Conservation (phyloP, 2,113 vertebrate species). For the Heterochromis multidens region DNA sequence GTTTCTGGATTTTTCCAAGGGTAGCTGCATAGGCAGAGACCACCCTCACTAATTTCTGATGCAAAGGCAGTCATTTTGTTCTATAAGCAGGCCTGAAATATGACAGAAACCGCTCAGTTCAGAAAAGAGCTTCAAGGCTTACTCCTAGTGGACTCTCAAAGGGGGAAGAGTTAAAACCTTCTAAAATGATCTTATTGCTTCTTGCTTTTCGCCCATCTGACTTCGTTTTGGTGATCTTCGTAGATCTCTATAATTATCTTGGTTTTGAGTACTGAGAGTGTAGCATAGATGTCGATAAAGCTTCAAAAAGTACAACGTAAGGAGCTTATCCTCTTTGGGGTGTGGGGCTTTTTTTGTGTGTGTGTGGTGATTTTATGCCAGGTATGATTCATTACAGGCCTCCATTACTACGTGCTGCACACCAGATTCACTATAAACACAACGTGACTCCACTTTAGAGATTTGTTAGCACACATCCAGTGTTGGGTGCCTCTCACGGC, state of each 20-base stretch:
- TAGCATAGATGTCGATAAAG: neutral
- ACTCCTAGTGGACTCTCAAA: too few species aligned
- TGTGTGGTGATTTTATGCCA: too few species aligned
- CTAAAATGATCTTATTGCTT: neutral
- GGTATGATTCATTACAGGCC: neutral
- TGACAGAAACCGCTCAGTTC: too few species aligned
- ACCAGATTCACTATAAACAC: slow-evolving; percentile 1
- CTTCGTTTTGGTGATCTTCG: neutral
- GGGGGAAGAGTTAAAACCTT: too few species aligned
- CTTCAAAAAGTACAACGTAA: neutral
- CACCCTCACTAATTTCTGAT: too few species aligned
- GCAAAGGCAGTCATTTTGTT: too few species aligned
- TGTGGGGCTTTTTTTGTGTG: too few species aligned
- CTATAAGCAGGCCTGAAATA: too few species aligned
- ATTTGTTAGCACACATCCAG: slow-evolving; percentile 7
- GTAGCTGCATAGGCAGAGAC: too few species aligned
- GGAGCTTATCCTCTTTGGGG: neutral
- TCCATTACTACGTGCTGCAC: neutral
- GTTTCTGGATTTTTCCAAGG: too few species aligned
- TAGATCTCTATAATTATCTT: neutral
- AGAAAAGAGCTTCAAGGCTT: neutral
- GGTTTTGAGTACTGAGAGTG: neutral
- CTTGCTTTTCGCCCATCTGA: neutral
- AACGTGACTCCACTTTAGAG: neutral
- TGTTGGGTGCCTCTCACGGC: neutral